Percentiles rank a stretch among this genome's conserved stretches.
These are phyloP conservation scores for Scalopus aquaticus DNA, from an alignment of 2,113 vertebrate species.

Conservation along the genomic window DNA sequence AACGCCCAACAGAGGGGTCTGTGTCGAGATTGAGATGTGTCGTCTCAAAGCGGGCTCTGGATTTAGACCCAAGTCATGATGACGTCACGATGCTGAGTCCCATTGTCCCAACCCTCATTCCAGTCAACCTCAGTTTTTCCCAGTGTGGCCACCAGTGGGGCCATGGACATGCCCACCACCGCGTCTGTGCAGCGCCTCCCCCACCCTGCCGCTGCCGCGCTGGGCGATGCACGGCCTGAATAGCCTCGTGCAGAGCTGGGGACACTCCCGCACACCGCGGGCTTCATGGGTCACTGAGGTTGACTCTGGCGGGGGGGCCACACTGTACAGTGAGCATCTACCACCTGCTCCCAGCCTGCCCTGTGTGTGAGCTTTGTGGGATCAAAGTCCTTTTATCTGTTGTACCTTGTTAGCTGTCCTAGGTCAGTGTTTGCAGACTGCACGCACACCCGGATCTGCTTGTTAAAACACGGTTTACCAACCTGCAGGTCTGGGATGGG, in stretches of 20 bases:
- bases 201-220: not conserved
- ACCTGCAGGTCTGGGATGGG: not conserved
- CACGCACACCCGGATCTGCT: not conserved
- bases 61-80: not conserved
- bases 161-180: not conserved
- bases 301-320: not conserved
- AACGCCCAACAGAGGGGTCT: fast-evolving
- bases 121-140: not conserved
- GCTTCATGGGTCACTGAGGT: not conserved
- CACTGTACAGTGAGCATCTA: too few relatives aligned
- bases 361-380: not conserved
- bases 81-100: not conserved
- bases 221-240: not conserved
- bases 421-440: not conserved
- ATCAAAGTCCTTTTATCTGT: slow-evolving; percentile 8
- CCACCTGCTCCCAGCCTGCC: not conserved
- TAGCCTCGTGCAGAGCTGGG: too few relatives aligned
- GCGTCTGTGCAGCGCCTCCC: not conserved
- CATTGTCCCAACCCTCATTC: not conserved
- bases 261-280: not conserved
- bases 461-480: not conserved
- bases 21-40: not conserved
- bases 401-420: not conserved
- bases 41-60: too few relatives aligned
- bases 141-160: not conserved